A percentile compares a stretch with the other conserved stretches of the same genome.
phyloP scores from a whole-genome alignment of 2,888 invertebrate species.

The Spilosoma lubricipeda region DNA sequence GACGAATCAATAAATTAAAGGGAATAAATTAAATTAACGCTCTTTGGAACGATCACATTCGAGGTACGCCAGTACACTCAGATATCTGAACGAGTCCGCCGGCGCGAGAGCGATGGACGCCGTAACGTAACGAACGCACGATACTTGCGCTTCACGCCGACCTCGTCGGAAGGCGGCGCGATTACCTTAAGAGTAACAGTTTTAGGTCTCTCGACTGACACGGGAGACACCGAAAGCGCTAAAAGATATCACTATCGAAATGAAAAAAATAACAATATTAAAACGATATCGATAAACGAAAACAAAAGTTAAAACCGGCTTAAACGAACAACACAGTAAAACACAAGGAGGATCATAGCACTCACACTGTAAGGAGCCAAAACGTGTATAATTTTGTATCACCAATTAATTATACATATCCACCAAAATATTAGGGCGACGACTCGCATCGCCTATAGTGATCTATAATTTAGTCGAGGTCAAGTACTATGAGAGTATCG shows the following conservation, averaged over 20 bases:
- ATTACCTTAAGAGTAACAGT: not conserved
- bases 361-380: conserved; percentile 57
- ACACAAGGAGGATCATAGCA: conserved; percentile 57
- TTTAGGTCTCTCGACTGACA: not conserved
- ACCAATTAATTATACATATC: conserved; percentile 20
- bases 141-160: not conserved
- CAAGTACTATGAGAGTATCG: conserved; percentile 58
- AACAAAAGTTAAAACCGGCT: conserved; percentile 30
- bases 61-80: conserved; percentile 63
- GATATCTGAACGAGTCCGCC: conserved; percentile 55
- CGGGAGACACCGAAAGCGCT: not conserved
- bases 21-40: conserved; percentile 75
- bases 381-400: conserved; percentile 36
- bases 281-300: conserved; percentile 24
- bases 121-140: conserved; percentile 20
- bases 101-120: conserved; percentile 26
- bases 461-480: conserved; percentile 43
- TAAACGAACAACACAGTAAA: conserved; percentile 41
- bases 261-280: not conserved
- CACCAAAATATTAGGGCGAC: conserved; percentile 32
- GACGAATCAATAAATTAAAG: conserved; percentile 72
- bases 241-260: conserved; percentile 1
- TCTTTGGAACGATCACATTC: conserved; percentile 81
- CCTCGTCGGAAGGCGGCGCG: not conserved
- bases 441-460: not conserved